Evolutionary conservation across 2,888 invertebrate genomes (phyloP), one percentile per base, ranked within the genome.

Genomic region (Netelia virgata): DNA sequence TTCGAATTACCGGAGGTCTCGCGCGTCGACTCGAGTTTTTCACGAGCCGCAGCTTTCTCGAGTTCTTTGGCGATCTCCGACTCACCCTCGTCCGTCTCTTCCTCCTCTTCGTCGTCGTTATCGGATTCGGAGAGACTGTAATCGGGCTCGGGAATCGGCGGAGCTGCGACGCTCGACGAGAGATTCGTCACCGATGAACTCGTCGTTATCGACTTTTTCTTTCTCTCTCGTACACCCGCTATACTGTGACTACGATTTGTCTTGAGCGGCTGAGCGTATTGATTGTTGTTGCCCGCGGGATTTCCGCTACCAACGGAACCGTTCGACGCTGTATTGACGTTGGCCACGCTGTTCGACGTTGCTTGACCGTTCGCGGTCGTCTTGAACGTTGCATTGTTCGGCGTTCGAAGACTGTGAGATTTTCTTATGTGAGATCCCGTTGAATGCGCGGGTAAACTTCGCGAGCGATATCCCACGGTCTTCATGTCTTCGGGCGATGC

Each of bases 71-170:
- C 94, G 11, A 94, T 94, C 70, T 94, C 94, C 11, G 92, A 92
- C 28, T 90, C 92, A 9, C 91, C 92, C 50, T 91, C 92, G 77
- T 97, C 97, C 53, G 96, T 96, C 90, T 97, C 97, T 41, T 79
- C 79, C 28, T 77, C 77, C 10, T 97, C 97, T 57, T 96, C 92
- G 84, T 95, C 95, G 86, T 96, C 97, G 82, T 96, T 97, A 90
- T 97, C 98, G 0, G 97, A 97, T 92, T 97, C 97, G 86, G 97
- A 97, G 94, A 97, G 96, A 93, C 97, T 97, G 94, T 98, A 98
- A 94, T 98, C 98, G 0, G 98, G 98, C 91, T 98, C 98, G 0
- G 98, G 98, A 88, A 98, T 98, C n/a, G 97, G 97, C 9, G 98
- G 97, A 0, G 95, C 92, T 1, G 89, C 87, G 11, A 86, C 76